phyloP scores from a whole-genome alignment of 2,888 invertebrate genomes.

The Thecocarcelia acutangulata region DNA sequence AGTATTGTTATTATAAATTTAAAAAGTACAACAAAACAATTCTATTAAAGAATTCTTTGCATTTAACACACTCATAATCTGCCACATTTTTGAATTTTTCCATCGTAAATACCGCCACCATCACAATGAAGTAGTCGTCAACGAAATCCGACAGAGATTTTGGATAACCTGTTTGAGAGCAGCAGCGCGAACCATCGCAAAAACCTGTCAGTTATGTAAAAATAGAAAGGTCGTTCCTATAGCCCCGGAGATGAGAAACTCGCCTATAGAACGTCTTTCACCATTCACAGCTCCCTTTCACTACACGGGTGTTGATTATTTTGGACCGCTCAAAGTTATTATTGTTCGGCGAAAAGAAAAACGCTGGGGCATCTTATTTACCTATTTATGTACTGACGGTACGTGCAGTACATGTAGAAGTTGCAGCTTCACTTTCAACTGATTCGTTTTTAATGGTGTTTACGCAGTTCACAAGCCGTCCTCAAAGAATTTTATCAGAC shows the following conservation, averaged over 20 bases:
- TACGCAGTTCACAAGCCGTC: conserved; percentile 52
- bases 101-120: too few relatives aligned
- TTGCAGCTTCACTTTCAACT: conserved; percentile 28
- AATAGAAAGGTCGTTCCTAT: conserved; percentile 54
- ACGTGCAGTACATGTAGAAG: conserved; percentile 52
- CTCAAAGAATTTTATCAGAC: conserved; percentile 50
- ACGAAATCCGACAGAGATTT: conserved; percentile 41
- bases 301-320: conserved; percentile 59
- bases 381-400: conserved; percentile 52
- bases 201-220: conserved; percentile 65
- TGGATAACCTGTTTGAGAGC: conserved; percentile 53
- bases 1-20: too few relatives aligned
- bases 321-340: conserved; percentile 50
- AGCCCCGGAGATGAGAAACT: conserved; percentile 48
- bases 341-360: conserved; percentile 57
- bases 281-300: conserved; percentile 31
- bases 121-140: conserved; percentile 51
- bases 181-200: conserved; percentile 56
- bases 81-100: too few relatives aligned
- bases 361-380: conserved; percentile 50
- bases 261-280: conserved; percentile 49
- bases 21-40: too few relatives aligned
- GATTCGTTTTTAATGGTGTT: neutral
- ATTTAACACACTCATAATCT: too few relatives aligned
- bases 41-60: too few relatives aligned